Evolutionary conservation across 2,888 invertebrate genomes (phyloP), one percentile per base, ranked within the genome.

Genomic region (Drosophila phalerata): DNA sequence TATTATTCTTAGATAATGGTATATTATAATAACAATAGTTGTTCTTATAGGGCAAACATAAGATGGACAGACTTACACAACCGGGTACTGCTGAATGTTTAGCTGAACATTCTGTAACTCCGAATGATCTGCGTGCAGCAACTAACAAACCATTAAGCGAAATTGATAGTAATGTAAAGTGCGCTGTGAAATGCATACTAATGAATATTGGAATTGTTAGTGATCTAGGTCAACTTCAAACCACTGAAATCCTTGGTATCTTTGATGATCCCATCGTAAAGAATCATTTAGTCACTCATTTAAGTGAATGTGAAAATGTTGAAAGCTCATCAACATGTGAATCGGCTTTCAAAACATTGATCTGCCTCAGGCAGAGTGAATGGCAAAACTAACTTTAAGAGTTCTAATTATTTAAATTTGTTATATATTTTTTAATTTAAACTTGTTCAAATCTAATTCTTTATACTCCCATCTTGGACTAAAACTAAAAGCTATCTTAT

Each of bases 351-450:
- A 42, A 32, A 22, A 49, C 58, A 32, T 19, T 53, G 0, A 2
- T 43, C 3, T 75, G 75, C 40, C 11, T 69, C 13, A 5, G 56
- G 5, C 8, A 52, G 15, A 28, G 37, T 13, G 17, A n/a, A 25
- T 52, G 15, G 13, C 28, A 10, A 10, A 45, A 61, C 30, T 15
- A 47, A 10, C 2, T 37, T n/a, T 37, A 13, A 34, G n/a, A 34
- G 8, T 28, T 28, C 28, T n/a, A n/a, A 37, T n/a, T n/a, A n/a
- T n/a, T n/a, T 6, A 37, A 32, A 11, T 32, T 32, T 11, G 10
- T 13, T 10, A 19, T 40, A 10, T 3, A 10, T 40, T 2, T 40
- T 4, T 9, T 9, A 8, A 40, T 10, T 40, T 17, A 5, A 0
- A 34, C 0, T 4, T 10, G 0, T 5, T 34, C 13, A 34, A 34